These are phyloP conservation scores for Charadrius vociferus DNA, from an alignment of 2,113 vertebrate species.

Conservation along the genomic window DNA sequence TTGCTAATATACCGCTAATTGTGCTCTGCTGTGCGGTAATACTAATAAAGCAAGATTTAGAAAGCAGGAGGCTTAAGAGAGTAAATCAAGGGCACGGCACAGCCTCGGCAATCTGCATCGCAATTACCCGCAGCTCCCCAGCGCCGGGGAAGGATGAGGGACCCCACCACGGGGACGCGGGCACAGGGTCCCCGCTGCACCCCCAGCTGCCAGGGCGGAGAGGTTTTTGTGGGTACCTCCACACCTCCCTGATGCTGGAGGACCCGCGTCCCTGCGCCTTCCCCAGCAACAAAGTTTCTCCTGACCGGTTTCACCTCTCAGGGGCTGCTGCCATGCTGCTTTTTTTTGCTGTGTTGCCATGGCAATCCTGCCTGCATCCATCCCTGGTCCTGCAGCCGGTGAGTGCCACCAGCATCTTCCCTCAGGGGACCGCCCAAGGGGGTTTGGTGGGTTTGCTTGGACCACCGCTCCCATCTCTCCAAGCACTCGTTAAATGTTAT, in stretches of 20 bases:
- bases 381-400: not conserved
- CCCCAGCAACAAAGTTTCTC: not conserved
- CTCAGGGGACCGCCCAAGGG: not conserved
- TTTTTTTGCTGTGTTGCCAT: conserved; percentile 47
- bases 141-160: accelerated
- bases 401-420: not conserved
- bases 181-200: accelerated
- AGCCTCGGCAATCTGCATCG: not conserved
- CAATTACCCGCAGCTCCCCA: not conserved
- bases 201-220: accelerated
- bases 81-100: conserved; percentile 29
- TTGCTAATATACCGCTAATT: conserved; percentile 61
- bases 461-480: not conserved
- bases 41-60: conserved; percentile 53
- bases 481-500: not conserved
- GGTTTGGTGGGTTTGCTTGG: not conserved
- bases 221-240: not conserved
- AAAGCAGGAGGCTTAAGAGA: conserved; percentile 54
- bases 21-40: conserved; percentile 4
- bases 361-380: conserved; percentile 11
- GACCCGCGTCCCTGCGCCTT: not conserved
- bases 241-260: accelerated
- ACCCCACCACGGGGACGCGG: accelerated
- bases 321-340: not conserved
- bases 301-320: not conserved